These are phyloP conservation scores for Thalassaphorura encarpata DNA, from an alignment of 1,140 invertebrate genomes.

Conservation along the genomic window DNA sequence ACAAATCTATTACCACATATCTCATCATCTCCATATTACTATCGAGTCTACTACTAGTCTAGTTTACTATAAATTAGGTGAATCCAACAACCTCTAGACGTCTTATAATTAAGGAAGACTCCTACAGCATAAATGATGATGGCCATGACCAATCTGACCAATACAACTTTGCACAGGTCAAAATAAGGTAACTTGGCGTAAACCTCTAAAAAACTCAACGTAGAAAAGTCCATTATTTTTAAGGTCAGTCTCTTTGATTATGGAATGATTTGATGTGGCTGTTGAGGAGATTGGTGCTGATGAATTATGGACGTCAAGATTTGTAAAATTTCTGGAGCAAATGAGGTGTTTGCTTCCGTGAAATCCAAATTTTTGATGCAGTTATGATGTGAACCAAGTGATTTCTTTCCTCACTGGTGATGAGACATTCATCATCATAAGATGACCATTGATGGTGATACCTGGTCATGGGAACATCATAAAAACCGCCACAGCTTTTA, in stretches of 20 bases:
- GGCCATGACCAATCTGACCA: constrained; percentile 20
- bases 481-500: constrained; percentile 40
- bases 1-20: too few relatives aligned
- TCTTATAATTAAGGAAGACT: constrained; percentile 13
- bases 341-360: constrained; percentile 16
- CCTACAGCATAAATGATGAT: constrained; percentile 25
- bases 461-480: constrained; percentile 40
- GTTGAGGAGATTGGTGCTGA: background rate
- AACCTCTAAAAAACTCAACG: background rate
- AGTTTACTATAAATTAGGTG: too few relatives aligned
- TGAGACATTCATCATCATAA: constrained; percentile 44
- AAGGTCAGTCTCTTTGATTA: constrained; percentile 30
- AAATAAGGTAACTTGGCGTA: too few relatives aligned
- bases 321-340: constrained; percentile 31
- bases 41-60: too few relatives aligned
- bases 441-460: constrained; percentile 41
- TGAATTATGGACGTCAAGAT: constrained; percentile 11
- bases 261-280: background rate
- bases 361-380: constrained; percentile 38
- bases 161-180: too few relatives aligned
- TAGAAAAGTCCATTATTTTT: constrained; percentile 29
- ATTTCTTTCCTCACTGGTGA: constrained; percentile 42
- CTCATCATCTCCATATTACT: too few relatives aligned
- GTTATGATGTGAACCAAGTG: constrained; percentile 42
- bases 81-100: constrained; percentile 36